phyloP scores from a whole-genome alignment of 2,113 vertebrate species.

The Psilopsiagon aurifrons region DNA sequence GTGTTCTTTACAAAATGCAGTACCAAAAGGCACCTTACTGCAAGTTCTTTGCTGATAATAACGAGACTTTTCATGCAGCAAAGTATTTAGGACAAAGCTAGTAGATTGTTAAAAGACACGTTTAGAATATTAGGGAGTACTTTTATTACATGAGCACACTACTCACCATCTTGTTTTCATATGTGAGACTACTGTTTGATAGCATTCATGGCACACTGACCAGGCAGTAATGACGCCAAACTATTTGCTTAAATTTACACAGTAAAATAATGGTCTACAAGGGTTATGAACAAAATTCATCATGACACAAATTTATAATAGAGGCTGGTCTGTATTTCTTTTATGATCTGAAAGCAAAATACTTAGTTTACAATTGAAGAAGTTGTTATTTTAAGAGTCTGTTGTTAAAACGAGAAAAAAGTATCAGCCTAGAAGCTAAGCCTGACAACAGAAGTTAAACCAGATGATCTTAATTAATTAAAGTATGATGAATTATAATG shows the following conservation, averaged over 20 bases:
- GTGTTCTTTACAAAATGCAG: not conserved
- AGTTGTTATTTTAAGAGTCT: not conserved
- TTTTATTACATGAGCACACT: not conserved
- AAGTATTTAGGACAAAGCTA: not conserved
- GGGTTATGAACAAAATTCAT: not conserved
- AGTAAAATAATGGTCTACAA: not conserved
- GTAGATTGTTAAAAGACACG: not conserved
- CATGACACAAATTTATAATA: not conserved
- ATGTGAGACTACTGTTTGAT: not conserved
- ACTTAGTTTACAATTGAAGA: not conserved
- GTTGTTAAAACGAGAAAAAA: not conserved
- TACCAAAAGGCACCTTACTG: not conserved
- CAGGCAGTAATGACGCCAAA: not conserved
- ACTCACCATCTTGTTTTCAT: not conserved
- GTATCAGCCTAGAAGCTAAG: not conserved
- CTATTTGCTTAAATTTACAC: not conserved
- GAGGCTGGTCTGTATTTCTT: not conserved
- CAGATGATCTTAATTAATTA: not conserved
- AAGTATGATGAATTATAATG: not conserved
- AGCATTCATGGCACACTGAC: not conserved
- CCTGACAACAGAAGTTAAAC: not conserved
- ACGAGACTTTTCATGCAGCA: not conserved
- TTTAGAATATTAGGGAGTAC: not conserved
- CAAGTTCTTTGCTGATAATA: not conserved
- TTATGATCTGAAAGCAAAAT: not conserved